Conservation (phyloP, 2,888 invertebrate species). For the Agrochola litura region DNA sequence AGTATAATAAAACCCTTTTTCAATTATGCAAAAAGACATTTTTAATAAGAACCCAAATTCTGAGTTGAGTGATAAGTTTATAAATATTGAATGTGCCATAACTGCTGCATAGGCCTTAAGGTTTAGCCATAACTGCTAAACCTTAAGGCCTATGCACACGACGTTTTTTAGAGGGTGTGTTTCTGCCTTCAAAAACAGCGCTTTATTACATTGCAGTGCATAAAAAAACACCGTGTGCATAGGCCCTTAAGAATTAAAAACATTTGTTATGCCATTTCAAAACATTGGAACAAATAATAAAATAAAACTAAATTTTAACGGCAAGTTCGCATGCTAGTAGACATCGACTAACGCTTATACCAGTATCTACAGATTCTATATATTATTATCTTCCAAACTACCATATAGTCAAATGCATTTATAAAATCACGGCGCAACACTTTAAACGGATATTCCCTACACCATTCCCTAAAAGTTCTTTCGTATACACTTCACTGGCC, state of each 20-base stretch:
- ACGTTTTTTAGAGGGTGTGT: not conserved
- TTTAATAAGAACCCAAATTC: not conserved
- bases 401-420: conserved; percentile 50
- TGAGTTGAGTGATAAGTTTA: not conserved
- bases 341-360: conserved; percentile 42
- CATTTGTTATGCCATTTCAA: conserved; percentile 7
- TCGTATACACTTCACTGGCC: conserved; percentile 16
- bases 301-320: conserved; percentile 25
- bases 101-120: too few relatives aligned
- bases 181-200: not conserved
- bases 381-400: conserved; percentile 42
- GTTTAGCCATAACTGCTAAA: too few relatives aligned
- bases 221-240: too few relatives aligned
- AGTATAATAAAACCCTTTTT: not conserved
- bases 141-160: not conserved
- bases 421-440: conserved; percentile 11
- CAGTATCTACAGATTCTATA: conserved; percentile 47
- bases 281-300: conserved; percentile 17
- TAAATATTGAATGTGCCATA: not conserved
- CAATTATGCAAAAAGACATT: not conserved
- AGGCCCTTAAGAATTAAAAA: not conserved
- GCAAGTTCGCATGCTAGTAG: conserved; percentile 33
- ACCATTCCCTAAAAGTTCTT: conserved; percentile 7
- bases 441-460: not conserved
- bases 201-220: not conserved